Percentiles rank a stretch among this genome's conserved stretches.
Evolutionary conservation across 2,113 vertebrate species (phyloP).

Genomic region (Emydura subglobosa): DNA sequence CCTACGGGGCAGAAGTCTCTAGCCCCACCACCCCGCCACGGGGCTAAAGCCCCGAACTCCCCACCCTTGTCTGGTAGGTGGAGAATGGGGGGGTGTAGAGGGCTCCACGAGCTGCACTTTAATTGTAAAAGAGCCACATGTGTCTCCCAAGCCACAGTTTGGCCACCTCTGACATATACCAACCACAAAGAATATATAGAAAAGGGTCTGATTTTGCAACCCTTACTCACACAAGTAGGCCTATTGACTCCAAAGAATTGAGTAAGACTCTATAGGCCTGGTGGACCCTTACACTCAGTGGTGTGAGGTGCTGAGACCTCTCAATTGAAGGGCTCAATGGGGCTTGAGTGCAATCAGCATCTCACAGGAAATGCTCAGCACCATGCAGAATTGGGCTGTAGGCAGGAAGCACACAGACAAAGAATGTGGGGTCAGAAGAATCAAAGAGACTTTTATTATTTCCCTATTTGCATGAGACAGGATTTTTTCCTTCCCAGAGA

Average conservation of each 20-base stretch:
- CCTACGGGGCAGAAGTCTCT: no score
- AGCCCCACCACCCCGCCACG: no score
- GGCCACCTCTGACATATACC: background rate
- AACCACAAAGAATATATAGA: background rate
- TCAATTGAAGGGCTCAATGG: background rate
- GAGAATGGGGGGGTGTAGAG: no score
- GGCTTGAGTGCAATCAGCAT: background rate
- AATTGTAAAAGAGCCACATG: no score
- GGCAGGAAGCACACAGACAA: background rate
- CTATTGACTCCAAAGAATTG: background rate
- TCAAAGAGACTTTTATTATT: background rate
- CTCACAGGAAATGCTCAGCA: background rate
- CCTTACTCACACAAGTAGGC: background rate
- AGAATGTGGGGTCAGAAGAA: background rate
- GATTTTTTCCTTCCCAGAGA: background rate
- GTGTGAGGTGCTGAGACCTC: background rate
- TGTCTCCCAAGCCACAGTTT: no score
- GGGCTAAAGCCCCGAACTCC: no score
- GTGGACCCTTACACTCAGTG: fast-evolving
- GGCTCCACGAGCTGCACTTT: no score
- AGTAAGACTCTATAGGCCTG: background rate
- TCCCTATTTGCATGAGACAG: background rate
- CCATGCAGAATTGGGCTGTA: background rate
- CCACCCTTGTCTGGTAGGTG: no score
- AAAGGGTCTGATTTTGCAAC: background rate